These are phyloP conservation scores for Chydorus sphaericus DNA, from an alignment of 2,888 invertebrate genomes.

Conservation along the genomic window DNA sequence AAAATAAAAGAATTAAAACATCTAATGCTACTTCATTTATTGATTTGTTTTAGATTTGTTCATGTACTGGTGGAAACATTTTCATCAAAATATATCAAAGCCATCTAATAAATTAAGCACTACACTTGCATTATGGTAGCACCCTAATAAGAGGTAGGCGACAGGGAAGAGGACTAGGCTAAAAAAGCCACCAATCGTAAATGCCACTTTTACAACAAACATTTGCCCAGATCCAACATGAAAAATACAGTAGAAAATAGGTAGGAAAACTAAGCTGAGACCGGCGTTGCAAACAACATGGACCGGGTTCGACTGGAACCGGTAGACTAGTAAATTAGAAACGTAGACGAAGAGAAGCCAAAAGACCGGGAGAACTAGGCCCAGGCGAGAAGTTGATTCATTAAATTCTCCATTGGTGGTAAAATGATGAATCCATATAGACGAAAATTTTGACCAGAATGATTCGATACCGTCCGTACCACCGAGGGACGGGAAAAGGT, in stretches of 20 bases:
- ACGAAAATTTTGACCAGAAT: not conserved
- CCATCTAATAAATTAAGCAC: not conserved
- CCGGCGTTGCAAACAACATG: not conserved
- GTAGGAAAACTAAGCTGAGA: not conserved
- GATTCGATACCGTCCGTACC: not conserved
- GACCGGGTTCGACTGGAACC: not conserved
- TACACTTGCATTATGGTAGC: not conserved
- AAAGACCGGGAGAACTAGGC: not conserved
- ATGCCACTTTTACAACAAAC: not conserved
- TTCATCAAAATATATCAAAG: slow-evolving; percentile 1
- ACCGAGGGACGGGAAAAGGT: not conserved
- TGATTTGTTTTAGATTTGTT: not conserved
- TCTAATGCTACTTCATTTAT: not conserved
- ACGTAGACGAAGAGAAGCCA: not conserved
- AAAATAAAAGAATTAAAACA: too few species aligned
- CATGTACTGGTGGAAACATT: not conserved
- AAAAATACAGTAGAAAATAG: not conserved
- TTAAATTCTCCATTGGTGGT: not conserved
- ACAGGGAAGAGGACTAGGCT: not conserved
- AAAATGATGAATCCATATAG: not conserved
- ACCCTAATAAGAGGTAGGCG: not conserved
- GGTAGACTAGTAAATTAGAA: not conserved
- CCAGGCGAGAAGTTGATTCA: not conserved
- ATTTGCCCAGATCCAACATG: not conserved
- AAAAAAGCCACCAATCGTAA: not conserved